These are phyloP conservation scores for Tachina grossa DNA, from an alignment of 2,888 invertebrate genomes.

Conservation along the genomic window DNA sequence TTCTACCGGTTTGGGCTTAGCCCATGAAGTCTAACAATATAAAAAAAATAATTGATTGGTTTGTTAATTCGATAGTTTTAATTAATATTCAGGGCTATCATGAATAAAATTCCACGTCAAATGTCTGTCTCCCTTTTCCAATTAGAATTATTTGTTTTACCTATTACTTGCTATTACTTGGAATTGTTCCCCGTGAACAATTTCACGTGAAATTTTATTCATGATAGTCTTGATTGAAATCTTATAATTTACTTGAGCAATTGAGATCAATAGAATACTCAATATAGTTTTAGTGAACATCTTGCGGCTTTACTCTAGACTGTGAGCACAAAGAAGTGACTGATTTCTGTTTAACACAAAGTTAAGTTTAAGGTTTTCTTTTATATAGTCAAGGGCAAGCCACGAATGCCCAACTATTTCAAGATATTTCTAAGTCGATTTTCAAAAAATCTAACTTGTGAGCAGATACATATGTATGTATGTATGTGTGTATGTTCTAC, in stretches of 20 bases:
- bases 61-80: not conserved
- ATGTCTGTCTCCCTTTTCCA: no score
- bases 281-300: constrained; percentile 18
- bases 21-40: constrained; percentile 1
- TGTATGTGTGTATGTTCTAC: not conserved
- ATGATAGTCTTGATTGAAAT: no score
- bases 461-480: not conserved
- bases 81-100: no score
- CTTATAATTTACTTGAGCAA: constrained; percentile 16
- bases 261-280: constrained; percentile 14
- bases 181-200: no score
- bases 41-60: not conserved
- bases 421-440: not conserved
- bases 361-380: constrained; percentile 8
- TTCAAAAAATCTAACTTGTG: not conserved
- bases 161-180: no score
- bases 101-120: no score
- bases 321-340: no score
- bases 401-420: not conserved
- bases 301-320: constrained; percentile 5
- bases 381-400: constrained; percentile 9
- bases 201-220: no score
- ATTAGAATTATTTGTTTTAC: no score
- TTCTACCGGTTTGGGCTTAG: not conserved
- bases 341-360: not conserved